Evolutionary conservation across 1,140 invertebrate genomes (phyloP).

Genomic region (Bombus balteatus): DNA sequence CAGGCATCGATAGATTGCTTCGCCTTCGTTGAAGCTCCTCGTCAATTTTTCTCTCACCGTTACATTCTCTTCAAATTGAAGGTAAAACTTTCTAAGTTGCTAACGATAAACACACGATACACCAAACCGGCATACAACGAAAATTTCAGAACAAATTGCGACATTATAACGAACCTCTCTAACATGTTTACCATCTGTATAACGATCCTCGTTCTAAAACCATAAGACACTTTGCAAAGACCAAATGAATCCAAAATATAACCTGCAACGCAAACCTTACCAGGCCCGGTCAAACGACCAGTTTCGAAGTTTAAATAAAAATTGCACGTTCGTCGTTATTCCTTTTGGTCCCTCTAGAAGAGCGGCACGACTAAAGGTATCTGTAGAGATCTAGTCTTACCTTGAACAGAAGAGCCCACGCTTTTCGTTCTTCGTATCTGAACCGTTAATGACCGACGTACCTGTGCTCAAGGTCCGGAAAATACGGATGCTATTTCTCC

Average conservation of each 20-base stretch:
- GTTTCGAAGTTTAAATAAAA: too few species aligned
- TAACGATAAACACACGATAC: rapidly evolving
- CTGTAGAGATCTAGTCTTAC: not conserved
- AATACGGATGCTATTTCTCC: not conserved
- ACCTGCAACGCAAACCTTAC: rapidly evolving
- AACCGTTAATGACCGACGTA: slow-evolving; percentile 12
- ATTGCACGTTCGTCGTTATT: too few species aligned
- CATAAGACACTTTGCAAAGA: rapidly evolving
- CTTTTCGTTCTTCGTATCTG: not conserved
- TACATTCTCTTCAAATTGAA: too few species aligned
- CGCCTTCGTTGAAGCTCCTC: too few species aligned
- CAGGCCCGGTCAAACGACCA: rapidly evolving
- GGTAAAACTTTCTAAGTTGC: rapidly evolving
- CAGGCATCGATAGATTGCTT: too few species aligned
- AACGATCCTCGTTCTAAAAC: too few species aligned
- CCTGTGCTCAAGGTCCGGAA: too few species aligned
- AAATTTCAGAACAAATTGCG: too few species aligned
- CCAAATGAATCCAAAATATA: too few species aligned
- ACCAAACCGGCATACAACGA: too few species aligned
- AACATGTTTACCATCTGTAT: rapidly evolving
- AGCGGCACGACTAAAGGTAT: slow-evolving; percentile 5
- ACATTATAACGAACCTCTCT: too few species aligned
- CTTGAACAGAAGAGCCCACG: not conserved
- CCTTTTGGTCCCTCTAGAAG: rapidly evolving
- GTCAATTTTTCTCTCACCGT: too few species aligned